Evolutionary conservation across 2,888 invertebrate genomes (phyloP).

Genomic region (Erannis defoliaria): DNA sequence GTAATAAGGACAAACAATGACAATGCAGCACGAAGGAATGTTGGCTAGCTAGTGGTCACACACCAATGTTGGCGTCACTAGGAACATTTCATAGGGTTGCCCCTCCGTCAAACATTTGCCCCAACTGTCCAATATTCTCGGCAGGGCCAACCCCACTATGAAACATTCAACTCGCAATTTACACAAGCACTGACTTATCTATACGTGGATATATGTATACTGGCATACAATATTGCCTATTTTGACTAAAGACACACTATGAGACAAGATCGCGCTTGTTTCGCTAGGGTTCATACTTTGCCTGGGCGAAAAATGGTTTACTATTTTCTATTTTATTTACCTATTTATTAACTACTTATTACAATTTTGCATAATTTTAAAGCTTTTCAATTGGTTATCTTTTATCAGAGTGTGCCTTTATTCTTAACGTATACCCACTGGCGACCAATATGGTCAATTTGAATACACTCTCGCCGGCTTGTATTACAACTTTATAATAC

Average conservation of each 20-base stretch:
- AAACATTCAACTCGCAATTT: conserved; percentile 42
- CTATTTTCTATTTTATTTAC: neutral
- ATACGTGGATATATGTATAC: conserved; percentile 24
- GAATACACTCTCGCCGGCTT: conserved; percentile 52
- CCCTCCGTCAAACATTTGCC: neutral
- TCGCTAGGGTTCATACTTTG: neutral
- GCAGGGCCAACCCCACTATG: conserved; percentile 1
- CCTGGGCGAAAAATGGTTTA: neutral
- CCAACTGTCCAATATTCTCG: conserved; percentile 5
- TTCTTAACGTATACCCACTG: conserved; percentile 29
- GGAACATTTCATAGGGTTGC: conserved; percentile 15
- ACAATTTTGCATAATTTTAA: conserved; percentile 7
- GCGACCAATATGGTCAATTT: conserved; percentile 48
- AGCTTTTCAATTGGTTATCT: neutral
- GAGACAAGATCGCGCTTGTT: neutral
- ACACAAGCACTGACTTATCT: conserved; percentile 47
- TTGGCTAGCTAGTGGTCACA: conserved; percentile 72
- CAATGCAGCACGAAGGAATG: conserved; percentile 85
- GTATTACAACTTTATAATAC: conserved; percentile 67
- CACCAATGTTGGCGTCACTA: conserved; percentile 25
- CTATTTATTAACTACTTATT: neutral
- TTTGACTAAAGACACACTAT: conserved; percentile 20
- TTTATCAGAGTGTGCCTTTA: conserved; percentile 18
- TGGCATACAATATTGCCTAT: conserved; percentile 20
- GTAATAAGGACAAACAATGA: conserved; percentile 74